phyloP scores from a whole-genome alignment of 2,888 invertebrate genomes.

The Eurois occulta region DNA sequence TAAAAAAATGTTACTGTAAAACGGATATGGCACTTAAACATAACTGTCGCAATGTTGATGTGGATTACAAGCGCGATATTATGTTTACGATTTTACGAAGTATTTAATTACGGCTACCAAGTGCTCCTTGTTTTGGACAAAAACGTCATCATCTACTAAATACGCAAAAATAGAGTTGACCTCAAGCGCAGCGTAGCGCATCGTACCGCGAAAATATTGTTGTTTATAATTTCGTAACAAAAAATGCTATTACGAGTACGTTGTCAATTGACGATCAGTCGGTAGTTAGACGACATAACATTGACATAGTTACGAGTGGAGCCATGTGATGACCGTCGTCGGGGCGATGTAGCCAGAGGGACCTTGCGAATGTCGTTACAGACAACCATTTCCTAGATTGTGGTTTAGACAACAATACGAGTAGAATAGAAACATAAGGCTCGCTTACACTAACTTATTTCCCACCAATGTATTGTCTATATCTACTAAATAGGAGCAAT shows the following conservation, averaged over 20 bases:
- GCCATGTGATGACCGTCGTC: constrained; percentile 70
- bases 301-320: constrained; percentile 85
- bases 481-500: constrained; percentile 65
- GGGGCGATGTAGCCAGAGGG: constrained; percentile 67
- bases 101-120: constrained; percentile 14
- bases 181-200: constrained; percentile 86
- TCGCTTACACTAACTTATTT: constrained; percentile 47
- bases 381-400: constrained; percentile 74
- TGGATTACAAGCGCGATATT: background rate
- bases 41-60: background rate
- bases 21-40: background rate
- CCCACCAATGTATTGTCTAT: constrained; percentile 45
- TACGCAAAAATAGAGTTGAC: constrained; percentile 80
- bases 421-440: constrained; percentile 52
- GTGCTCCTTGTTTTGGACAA: constrained; percentile 43
- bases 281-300: constrained; percentile 81
- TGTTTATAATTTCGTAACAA: constrained; percentile 79
- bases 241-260: constrained; percentile 83
- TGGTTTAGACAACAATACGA: constrained; percentile 62
- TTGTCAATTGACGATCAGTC: constrained; percentile 78
- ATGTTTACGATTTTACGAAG: background rate
- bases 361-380: constrained; percentile 76
- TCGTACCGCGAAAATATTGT: constrained; percentile 87
- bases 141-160: constrained; percentile 68
- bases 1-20: background rate